phyloP scores from a whole-genome alignment of 1,140 invertebrate species.

The Wasmannia auropunctata region DNA sequence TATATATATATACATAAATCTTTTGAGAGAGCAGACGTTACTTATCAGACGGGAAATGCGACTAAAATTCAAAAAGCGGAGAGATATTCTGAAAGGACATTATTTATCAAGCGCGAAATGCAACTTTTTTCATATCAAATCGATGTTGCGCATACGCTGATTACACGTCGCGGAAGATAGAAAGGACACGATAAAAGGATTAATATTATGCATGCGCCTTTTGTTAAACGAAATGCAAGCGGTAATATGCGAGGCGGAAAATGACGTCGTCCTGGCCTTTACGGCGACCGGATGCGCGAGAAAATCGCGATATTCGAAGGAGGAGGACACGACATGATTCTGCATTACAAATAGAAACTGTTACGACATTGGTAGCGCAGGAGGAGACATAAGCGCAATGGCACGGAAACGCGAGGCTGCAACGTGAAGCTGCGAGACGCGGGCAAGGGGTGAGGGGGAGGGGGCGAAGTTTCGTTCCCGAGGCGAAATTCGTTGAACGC shows the following conservation, averaged over 20 bases:
- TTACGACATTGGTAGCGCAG: constrained; percentile 49
- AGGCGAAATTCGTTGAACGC: constrained; percentile 7
- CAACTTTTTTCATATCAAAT: neutral
- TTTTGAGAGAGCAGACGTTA: neutral
- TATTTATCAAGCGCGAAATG: neutral
- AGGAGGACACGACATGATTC: constrained; percentile 25
- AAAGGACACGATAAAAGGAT: neutral
- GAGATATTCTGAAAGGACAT: neutral
- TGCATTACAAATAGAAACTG: constrained; percentile 57
- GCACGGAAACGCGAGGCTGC: constrained; percentile 37
- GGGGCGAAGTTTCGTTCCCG: no score
- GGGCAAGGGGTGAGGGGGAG: no score
- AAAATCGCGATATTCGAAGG: constrained; percentile 50
- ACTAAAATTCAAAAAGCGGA: neutral
- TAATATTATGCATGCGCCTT: constrained; percentile 46
- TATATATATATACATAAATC: neutral
- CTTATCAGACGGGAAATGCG: neutral
- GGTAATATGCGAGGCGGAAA: constrained; percentile 51
- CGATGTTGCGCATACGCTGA: neutral
- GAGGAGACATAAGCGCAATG: constrained; percentile 42
- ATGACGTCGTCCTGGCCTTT: constrained; percentile 40
- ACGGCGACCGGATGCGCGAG: constrained; percentile 20
- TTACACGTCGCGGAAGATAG: neutral
- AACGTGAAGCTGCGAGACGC: neutral
- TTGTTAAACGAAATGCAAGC: constrained; percentile 43